A percentile compares a stretch with the other conserved stretches of the same genome.
These are phyloP conservation scores for Embiotoca jacksoni DNA, from an alignment of 2,113 vertebrate species.

Conservation along the genomic window DNA sequence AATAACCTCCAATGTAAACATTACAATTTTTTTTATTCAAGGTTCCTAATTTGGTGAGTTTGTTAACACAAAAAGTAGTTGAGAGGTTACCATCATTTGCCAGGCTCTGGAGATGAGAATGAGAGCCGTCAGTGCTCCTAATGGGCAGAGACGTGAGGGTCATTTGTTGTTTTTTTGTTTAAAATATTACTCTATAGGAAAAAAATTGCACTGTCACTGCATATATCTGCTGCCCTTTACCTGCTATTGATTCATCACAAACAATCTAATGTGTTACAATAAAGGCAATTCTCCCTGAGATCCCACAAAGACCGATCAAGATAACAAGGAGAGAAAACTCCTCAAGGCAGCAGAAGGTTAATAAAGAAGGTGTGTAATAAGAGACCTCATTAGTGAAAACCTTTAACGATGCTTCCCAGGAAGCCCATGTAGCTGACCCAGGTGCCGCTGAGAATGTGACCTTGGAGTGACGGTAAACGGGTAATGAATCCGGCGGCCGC, in stretches of 20 bases:
- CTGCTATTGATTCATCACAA: constrained; percentile 7
- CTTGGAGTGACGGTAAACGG: constrained; percentile 69
- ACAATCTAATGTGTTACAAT: not conserved
- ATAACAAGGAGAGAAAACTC: constrained; percentile 40
- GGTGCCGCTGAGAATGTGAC: constrained; percentile 64
- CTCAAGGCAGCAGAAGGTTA: constrained; percentile 50
- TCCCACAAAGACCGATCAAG: constrained; percentile 34
- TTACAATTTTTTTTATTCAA: constrained; percentile 7
- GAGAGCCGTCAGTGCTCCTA: constrained; percentile 32
- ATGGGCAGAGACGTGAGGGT: constrained; percentile 36
- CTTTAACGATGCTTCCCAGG: constrained; percentile 67
- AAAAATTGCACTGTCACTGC: not conserved
- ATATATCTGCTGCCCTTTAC: not conserved
- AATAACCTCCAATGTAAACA: not conserved
- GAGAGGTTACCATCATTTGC: not conserved
- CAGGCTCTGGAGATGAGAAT: constrained; percentile 24
- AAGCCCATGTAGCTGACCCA: constrained; percentile 67
- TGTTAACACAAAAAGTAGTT: constrained; percentile 14
- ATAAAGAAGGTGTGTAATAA: constrained; percentile 52
- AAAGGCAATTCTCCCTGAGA: constrained; percentile 4
- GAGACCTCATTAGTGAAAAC: constrained; percentile 69
- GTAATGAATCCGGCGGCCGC: constrained; percentile 71
- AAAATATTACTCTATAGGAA: not conserved
- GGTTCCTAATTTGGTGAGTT: constrained; percentile 12
- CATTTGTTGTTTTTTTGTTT: constrained; percentile 20